These are phyloP conservation scores for Rhinopomastus cyanomelas DNA, from an alignment of 2,113 vertebrate species.

Conservation along the genomic window DNA sequence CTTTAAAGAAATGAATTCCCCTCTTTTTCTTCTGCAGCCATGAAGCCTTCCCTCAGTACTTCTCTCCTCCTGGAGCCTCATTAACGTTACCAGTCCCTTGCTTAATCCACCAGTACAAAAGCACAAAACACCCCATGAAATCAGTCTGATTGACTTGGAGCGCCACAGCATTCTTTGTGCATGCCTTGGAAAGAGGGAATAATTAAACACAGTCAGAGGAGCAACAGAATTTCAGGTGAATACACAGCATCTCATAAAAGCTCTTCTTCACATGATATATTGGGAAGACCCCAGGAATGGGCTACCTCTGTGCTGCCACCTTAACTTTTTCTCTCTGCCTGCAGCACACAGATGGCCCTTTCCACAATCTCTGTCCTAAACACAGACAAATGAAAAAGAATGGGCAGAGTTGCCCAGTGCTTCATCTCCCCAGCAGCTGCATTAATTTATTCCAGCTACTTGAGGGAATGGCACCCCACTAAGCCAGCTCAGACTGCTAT, in stretches of 20 bases:
- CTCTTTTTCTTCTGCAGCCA: not conserved
- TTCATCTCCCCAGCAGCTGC: not conserved
- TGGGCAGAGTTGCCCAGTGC: not conserved
- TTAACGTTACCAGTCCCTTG: not conserved
- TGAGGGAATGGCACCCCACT: conserved; percentile 39
- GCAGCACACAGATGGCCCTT: not conserved
- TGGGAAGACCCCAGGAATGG: not conserved
- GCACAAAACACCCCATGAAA: not conserved
- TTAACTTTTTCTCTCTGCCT: not conserved
- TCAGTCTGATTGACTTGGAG: not conserved
- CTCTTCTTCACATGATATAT: not conserved
- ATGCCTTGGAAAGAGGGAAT: not conserved
- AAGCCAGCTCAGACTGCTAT: conserved; percentile 9
- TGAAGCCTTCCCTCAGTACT: not conserved
- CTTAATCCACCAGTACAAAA: not conserved
- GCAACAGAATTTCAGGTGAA: not conserved
- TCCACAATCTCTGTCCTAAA: not conserved
- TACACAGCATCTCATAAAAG: not conserved
- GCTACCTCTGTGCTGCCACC: not conserved
- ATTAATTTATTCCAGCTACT: conserved; percentile 52
- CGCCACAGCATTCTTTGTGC: not conserved
- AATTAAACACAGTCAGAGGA: conserved; percentile 8
- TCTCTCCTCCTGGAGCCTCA: not conserved
- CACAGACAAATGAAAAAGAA: not conserved
- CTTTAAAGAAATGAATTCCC: accelerated